These are phyloP conservation scores for Drosophila imparisetae DNA, from an alignment of 2,888 invertebrate genomes.

Conservation along the genomic window DNA sequence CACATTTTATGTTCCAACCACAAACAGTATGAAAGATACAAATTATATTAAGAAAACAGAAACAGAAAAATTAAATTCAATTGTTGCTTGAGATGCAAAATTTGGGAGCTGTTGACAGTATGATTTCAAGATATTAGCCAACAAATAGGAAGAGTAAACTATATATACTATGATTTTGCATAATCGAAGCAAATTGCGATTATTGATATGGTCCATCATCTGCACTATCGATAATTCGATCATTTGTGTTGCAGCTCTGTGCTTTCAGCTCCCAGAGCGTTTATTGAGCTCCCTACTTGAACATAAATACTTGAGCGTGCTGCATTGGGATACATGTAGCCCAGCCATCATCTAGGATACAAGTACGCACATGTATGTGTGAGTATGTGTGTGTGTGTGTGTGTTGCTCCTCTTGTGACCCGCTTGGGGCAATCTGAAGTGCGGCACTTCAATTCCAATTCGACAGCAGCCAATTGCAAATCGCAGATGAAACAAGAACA, in stretches of 20 bases:
- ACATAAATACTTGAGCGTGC: constrained; percentile 22
- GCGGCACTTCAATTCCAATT: constrained; percentile 67
- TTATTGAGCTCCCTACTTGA: constrained; percentile 15
- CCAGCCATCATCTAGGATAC: constrained; percentile 25
- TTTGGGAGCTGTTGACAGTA: neutral
- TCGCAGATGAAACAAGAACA: constrained; percentile 58
- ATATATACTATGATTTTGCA: too few relatives aligned
- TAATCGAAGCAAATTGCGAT: neutral
- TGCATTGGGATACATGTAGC: constrained; percentile 12
- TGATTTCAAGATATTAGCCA: neutral
- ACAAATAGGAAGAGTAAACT: too few relatives aligned
- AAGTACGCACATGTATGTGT: neutral
- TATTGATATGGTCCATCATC: neutral
- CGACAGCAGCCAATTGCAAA: constrained; percentile 70
- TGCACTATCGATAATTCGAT: constrained; percentile 28
- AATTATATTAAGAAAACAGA: neutral
- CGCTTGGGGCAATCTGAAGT: constrained; percentile 46
- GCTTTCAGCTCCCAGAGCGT: neutral
- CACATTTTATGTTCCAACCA: neutral
- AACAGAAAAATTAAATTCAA: neutral
- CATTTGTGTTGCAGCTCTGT: neutral
- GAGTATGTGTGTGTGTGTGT: constrained; percentile 4
- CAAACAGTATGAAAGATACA: neutral
- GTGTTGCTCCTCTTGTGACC: neutral
- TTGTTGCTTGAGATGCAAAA: neutral